A percentile compares a stretch with the other conserved stretches of the same genome.
phyloP scores from a whole-genome alignment of 2,888 invertebrate genomes.

The Halocaridina rubra region DNA sequence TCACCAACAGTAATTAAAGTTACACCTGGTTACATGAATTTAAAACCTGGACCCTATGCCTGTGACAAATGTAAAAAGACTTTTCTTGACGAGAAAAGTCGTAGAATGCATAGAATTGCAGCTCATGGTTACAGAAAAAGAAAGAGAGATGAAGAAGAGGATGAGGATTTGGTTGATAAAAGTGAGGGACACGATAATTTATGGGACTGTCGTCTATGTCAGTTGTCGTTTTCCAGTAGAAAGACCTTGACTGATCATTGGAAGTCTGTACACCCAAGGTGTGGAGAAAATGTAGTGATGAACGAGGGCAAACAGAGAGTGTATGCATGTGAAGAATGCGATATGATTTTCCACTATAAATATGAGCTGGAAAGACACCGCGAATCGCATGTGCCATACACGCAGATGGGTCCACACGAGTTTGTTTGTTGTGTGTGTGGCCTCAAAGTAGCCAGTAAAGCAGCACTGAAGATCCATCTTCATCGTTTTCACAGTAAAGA shows the following conservation, averaged over 20 bases:
- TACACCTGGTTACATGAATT: conserved; percentile 33
- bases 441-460: conserved; percentile 42
- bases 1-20: conserved; percentile 31
- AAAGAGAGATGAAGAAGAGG: conserved; percentile 19
- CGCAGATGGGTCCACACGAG: conserved; percentile 48
- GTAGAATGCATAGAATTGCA: conserved; percentile 42
- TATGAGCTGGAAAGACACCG: conserved; percentile 47
- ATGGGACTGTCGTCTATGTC: conserved; percentile 29
- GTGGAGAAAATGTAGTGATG: background rate
- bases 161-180: background rate
- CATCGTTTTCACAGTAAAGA: conserved; percentile 49
- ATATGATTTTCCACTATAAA: conserved; percentile 36
- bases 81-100: conserved; percentile 39
- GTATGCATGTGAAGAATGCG: conserved; percentile 36
- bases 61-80: conserved; percentile 40
- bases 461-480: conserved; percentile 52
- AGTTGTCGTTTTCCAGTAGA: conserved; percentile 3
- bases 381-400: conserved; percentile 46
- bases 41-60: conserved; percentile 30
- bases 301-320: conserved; percentile 18
- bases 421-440: conserved; percentile 54
- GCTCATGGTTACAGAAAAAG: conserved; percentile 33
- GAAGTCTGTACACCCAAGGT: background rate
- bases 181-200: background rate
- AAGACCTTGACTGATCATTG: background rate